phyloP scores from a whole-genome alignment of 64 coral and sea anemone genomes.

The Catalaphyllia jardinei region DNA sequence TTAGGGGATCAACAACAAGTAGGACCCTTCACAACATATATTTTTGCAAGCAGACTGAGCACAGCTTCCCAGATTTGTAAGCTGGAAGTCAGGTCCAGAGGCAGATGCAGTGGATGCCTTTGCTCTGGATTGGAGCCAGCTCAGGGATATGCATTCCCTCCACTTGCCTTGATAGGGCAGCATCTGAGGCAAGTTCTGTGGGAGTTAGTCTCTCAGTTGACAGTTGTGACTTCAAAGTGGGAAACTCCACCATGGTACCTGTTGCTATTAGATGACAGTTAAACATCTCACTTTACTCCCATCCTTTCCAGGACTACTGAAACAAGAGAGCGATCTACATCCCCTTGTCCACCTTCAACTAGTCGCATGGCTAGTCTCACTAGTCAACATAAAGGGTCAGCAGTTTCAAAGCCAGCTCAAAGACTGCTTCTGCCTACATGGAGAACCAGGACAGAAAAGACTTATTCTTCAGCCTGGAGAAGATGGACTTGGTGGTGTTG shows the following conservation, averaged over 20 bases:
- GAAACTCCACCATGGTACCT: slow-evolving; percentile 60
- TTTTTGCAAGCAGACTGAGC: too few species aligned
- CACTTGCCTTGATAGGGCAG: slow-evolving; percentile 45
- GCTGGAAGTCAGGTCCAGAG: background rate
- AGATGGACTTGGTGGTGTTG: background rate
- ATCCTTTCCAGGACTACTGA: slow-evolving; percentile 29
- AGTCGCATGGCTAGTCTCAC: slow-evolving; percentile 53
- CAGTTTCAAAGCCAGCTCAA: slow-evolving; percentile 48
- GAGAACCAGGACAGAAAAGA: slow-evolving; percentile 29
- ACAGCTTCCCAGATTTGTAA: too few species aligned
- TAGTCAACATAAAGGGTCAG: background rate
- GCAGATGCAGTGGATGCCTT: background rate
- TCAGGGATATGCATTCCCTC: slow-evolving; percentile 53
- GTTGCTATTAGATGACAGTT: slow-evolving; percentile 9
- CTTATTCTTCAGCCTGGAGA: background rate
- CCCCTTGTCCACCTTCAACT: slow-evolving; percentile 57
- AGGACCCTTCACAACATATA: too few species aligned
- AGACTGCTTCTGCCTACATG: slow-evolving; percentile 38
- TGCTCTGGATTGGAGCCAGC: background rate
- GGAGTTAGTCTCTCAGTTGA: background rate
- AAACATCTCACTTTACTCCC: slow-evolving; percentile 42
- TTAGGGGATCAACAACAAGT: too few species aligned
- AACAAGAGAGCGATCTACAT: slow-evolving; percentile 12
- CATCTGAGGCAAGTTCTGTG: slow-evolving; percentile 6
- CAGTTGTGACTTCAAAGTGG: slow-evolving; percentile 39